These are phyloP conservation scores for Cheilosia variabilis DNA, from an alignment of 2,888 invertebrate genomes.

Conservation along the genomic window DNA sequence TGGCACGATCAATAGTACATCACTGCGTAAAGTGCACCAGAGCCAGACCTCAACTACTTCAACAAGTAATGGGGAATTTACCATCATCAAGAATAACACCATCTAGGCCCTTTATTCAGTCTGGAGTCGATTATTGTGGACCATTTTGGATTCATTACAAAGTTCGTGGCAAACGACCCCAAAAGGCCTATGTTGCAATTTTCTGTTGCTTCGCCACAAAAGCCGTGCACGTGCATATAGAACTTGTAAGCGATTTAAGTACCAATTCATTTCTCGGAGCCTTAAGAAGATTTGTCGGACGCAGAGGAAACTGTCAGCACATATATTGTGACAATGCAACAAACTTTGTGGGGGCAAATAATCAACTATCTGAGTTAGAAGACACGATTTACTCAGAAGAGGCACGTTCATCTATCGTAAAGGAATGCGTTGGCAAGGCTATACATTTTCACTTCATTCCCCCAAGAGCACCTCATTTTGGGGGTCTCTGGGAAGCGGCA, in stretches of 20 bases:
- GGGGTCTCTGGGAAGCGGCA: constrained; percentile 69
- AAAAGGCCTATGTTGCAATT: constrained; percentile 67
- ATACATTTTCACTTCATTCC: constrained; percentile 65
- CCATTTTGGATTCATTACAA: constrained; percentile 52
- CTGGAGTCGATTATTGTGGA: constrained; percentile 64
- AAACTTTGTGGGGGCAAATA: constrained; percentile 65
- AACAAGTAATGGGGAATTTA: constrained; percentile 74
- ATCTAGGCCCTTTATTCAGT: constrained; percentile 42
- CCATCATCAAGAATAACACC: constrained; percentile 36
- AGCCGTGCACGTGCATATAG: constrained; percentile 74
- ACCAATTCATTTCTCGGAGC: constrained; percentile 60
- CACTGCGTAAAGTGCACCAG: constrained; percentile 67
- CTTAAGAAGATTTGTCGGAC: constrained; percentile 51
- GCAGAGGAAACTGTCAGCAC: constrained; percentile 47
- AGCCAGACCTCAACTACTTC: constrained; percentile 48
- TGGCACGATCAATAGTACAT: constrained; percentile 57
- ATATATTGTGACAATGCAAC: constrained; percentile 70
- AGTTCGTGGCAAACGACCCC: constrained; percentile 36
- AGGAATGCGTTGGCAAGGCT: constrained; percentile 38
- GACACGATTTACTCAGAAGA: constrained; percentile 36
- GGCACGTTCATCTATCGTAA: constrained; percentile 16
- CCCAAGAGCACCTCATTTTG: constrained; percentile 62
- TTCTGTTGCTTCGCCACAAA: constrained; percentile 70
- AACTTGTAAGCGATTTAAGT: constrained; percentile 65
- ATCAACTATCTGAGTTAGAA: constrained; percentile 27